Evolutionary conservation across 2,113 vertebrate genomes (phyloP).

Genomic region (Hippocampus barbouri): DNA sequence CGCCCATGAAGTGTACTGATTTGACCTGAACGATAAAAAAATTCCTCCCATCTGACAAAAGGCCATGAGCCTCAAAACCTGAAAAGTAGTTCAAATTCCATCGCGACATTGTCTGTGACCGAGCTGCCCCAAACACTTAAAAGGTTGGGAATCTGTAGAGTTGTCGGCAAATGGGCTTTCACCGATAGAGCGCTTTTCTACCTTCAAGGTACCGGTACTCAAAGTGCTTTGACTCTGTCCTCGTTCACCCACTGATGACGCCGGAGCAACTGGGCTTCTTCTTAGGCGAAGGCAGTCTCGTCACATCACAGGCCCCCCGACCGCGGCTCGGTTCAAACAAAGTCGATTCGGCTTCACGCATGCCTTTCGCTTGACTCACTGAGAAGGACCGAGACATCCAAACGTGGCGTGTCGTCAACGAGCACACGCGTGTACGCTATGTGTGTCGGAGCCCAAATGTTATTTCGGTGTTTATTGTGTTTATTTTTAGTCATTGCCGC

Average conservation of each 20-base stretch:
- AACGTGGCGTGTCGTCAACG: not conserved
- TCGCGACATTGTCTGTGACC: not conserved
- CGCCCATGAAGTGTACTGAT: not conserved
- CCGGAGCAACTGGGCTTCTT: not conserved
- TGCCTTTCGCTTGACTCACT: not conserved
- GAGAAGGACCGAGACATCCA: not conserved
- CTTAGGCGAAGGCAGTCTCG: not conserved
- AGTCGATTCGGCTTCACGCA: conserved; percentile 4
- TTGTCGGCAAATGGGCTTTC: not conserved
- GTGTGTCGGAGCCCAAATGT: conserved; percentile 10
- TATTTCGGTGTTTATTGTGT: conserved; percentile 9
- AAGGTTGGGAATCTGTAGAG: not conserved
- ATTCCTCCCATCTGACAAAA: not conserved
- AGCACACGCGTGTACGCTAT: not conserved
- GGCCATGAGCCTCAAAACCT: not conserved
- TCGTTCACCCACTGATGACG: not conserved
- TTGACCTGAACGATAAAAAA: not conserved
- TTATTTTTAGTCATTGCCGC: conserved; percentile 44
- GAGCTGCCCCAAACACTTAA: not conserved
- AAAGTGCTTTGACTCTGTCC: not conserved
- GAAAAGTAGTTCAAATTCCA: not conserved
- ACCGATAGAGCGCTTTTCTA: not conserved
- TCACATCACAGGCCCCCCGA: not conserved
- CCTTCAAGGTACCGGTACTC: not conserved
- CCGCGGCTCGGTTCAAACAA: not conserved